Conservation (phyloP, 2,888 invertebrate genomes). For the Drosophila mettleri region DNA sequence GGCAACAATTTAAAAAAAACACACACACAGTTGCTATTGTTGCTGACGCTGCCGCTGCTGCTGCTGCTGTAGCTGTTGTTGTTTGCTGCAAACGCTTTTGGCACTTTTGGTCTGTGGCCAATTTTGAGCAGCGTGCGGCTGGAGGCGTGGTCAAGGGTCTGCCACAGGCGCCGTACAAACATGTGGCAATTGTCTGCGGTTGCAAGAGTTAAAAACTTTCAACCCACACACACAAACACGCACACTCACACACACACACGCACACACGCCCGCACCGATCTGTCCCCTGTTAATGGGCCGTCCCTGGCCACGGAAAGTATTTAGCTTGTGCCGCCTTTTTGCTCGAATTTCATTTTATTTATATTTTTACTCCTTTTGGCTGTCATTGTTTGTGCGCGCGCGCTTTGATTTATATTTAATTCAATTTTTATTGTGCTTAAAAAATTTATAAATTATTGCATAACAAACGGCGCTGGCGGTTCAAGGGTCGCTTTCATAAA, state of each 20-base stretch:
- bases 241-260: background rate
- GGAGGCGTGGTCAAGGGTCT: slow-evolving; percentile 47
- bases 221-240: slow-evolving; percentile 15
- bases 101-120: slow-evolving; percentile 78
- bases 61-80: slow-evolving; percentile 24
- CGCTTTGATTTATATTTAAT: slow-evolving; percentile 79
- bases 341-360: slow-evolving; percentile 18
- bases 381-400: slow-evolving; percentile 31
- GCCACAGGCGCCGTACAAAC: slow-evolving; percentile 55
- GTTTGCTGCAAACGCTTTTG: slow-evolving; percentile 65
- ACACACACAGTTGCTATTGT: slow-evolving; percentile 26
- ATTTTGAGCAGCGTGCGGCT: slow-evolving; percentile 55
- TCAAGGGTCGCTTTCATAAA: slow-evolving; percentile 67
- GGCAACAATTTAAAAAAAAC: slow-evolving; percentile 65
- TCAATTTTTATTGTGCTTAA: slow-evolving; percentile 79
- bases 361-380: slow-evolving; percentile 28
- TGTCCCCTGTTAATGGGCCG: slow-evolving; percentile 32
- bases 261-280: background rate
- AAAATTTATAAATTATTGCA: slow-evolving; percentile 76
- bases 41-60: slow-evolving; percentile 7
- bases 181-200: slow-evolving; percentile 74
- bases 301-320: slow-evolving; percentile 5
- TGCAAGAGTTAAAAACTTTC: slow-evolving; percentile 70
- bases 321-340: slow-evolving; percentile 11
- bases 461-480: slow-evolving; percentile 55